phyloP scores from a whole-genome alignment of 2,797 vertebrate species.

The Aquila chrysaetos region DNA sequence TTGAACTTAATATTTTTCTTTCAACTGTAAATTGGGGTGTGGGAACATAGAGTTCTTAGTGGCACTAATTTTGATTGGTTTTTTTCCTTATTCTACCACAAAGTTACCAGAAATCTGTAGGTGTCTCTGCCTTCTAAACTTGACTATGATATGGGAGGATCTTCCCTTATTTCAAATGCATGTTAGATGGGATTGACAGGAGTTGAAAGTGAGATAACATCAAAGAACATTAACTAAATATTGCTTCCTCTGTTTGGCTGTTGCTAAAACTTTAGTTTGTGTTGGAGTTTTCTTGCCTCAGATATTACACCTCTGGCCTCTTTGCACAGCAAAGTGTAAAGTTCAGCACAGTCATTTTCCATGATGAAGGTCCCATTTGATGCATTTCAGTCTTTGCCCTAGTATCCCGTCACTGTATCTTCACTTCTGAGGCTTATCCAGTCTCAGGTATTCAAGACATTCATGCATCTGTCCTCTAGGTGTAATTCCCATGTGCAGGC shows the following conservation, averaged over 20 bases:
- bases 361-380: neutral
- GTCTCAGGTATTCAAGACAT: neutral
- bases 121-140: neutral
- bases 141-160: neutral
- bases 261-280: neutral
- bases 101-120: neutral
- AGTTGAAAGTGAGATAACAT: neutral
- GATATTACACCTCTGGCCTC: neutral
- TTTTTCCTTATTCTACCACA: neutral
- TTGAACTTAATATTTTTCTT: neutral
- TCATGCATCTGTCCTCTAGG: neutral
- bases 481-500: neutral
- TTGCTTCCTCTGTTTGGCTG: neutral
- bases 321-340: neutral
- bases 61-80: neutral
- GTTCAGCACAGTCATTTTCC: neutral
- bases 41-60: neutral
- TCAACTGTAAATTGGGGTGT: neutral
- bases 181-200: fast-evolving
- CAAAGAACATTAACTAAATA: neutral
- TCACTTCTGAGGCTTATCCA: neutral
- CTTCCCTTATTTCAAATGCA: neutral
- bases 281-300: neutral
- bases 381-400: neutral
- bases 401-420: neutral